These are phyloP conservation scores for Ploceus nigricollis DNA, from an alignment of 2,113 vertebrate genomes.

Conservation along the genomic window DNA sequence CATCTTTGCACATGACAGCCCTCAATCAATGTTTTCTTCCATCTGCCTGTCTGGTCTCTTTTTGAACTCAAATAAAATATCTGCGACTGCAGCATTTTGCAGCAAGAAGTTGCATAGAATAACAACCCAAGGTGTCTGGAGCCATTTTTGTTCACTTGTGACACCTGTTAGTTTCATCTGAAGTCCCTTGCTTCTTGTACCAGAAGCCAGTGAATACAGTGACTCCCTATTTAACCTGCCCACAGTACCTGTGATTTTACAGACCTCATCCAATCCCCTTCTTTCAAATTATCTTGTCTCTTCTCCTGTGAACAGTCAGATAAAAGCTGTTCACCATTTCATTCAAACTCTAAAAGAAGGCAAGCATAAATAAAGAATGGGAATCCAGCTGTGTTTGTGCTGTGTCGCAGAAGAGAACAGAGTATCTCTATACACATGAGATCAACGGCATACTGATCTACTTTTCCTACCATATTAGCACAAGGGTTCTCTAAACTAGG, in stretches of 20 bases:
- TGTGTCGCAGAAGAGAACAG: not conserved
- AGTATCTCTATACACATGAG: not conserved
- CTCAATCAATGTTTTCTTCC: not conserved
- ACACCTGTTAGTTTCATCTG: conserved; percentile 38
- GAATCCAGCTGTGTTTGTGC: not conserved
- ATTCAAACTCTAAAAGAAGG: not conserved
- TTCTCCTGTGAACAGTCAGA: not conserved
- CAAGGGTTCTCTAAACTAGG: not conserved
- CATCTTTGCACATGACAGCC: not conserved
- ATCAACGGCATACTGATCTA: not conserved
- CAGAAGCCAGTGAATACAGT: not conserved
- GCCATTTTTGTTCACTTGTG: not conserved
- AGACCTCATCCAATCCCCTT: not conserved
- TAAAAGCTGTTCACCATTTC: not conserved
- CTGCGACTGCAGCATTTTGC: not conserved
- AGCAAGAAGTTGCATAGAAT: not conserved
- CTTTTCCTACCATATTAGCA: not conserved
- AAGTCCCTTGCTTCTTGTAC: not conserved
- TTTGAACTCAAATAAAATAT: not conserved
- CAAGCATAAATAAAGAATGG: not conserved
- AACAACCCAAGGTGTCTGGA: not conserved
- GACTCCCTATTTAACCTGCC: not conserved
- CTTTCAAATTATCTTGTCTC: not conserved
- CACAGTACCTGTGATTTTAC: not conserved
- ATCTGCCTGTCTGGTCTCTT: not conserved